phyloP scores from a whole-genome alignment of 1,140 invertebrate genomes.

The Ladona fulva region DNA sequence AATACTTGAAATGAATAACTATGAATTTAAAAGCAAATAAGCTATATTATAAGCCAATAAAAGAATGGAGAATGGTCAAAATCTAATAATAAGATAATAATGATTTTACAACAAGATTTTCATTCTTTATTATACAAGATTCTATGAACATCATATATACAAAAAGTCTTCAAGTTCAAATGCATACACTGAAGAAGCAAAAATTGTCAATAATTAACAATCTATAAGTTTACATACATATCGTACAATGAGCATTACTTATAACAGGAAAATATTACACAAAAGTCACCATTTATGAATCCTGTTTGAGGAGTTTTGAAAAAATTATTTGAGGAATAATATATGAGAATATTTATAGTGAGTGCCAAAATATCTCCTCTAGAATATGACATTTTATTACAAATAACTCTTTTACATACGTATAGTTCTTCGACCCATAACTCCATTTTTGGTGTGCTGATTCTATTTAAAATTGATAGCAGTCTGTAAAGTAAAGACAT shows the following conservation, averaged over 20 bases:
- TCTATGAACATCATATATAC: neutral
- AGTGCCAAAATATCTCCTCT: neutral
- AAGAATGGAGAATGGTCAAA: too few relatives aligned
- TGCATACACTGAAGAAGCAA: neutral
- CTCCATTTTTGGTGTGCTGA: neutral
- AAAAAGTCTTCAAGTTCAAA: neutral
- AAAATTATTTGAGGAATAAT: neutral
- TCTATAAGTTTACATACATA: conserved; percentile 4
- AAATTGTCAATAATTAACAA: neutral
- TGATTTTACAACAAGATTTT: neutral
- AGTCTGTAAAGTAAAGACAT: neutral
- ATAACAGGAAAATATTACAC: too few relatives aligned
- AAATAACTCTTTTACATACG: neutral
- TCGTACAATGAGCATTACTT: neutral
- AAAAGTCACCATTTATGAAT: neutral
- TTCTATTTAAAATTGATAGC: neutral
- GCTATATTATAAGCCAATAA: too few relatives aligned
- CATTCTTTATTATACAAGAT: neutral
- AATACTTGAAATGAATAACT: too few relatives aligned
- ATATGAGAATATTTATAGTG: neutral
- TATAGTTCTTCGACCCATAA: neutral
- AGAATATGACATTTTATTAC: neutral
- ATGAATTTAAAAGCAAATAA: too few relatives aligned
- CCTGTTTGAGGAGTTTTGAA: neutral
- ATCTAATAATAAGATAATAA: too few relatives aligned